Evolutionary conservation across 2,113 vertebrate species (phyloP).

Genomic region (Lates calcarifer): DNA sequence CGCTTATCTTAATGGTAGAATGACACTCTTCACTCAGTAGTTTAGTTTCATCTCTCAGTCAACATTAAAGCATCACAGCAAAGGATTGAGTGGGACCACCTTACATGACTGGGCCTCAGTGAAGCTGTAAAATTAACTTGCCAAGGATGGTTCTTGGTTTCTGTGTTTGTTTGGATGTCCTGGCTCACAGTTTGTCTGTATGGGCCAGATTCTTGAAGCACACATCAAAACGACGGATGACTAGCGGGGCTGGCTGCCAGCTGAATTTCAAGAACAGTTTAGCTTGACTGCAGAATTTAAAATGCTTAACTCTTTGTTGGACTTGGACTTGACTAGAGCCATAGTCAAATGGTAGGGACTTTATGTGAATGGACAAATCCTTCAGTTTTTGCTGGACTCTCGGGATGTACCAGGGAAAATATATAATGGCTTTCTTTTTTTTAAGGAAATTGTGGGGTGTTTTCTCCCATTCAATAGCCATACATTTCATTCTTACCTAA

Average conservation of each 20-base stretch:
- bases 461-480: conserved; percentile 11
- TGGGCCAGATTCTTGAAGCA: conserved; percentile 78
- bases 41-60: background rate
- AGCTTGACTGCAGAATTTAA: conserved; percentile 63
- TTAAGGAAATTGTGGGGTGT: conserved; percentile 15
- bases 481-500: conserved; percentile 24
- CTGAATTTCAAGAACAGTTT: conserved; percentile 81
- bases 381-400: conserved; percentile 33
- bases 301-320: conserved; percentile 68
- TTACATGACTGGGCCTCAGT: conserved; percentile 14
- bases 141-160: conserved; percentile 64
- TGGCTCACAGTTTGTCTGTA: conserved; percentile 66
- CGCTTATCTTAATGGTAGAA: background rate
- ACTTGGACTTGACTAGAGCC: conserved; percentile 36
- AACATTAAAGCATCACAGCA: background rate
- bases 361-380: conserved; percentile 53
- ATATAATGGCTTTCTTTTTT: conserved; percentile 29
- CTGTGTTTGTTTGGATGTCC: conserved; percentile 73
- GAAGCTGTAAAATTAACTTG: conserved; percentile 32
- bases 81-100: conserved; percentile 17
- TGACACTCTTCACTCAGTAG: background rate
- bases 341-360: conserved; percentile 26
- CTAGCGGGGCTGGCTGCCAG: conserved; percentile 68
- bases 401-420: conserved; percentile 35
- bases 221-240: conserved; percentile 76